Evolutionary conservation across 2,888 invertebrate genomes (phyloP).

Genomic region (Vandiemenella viatica): DNA sequence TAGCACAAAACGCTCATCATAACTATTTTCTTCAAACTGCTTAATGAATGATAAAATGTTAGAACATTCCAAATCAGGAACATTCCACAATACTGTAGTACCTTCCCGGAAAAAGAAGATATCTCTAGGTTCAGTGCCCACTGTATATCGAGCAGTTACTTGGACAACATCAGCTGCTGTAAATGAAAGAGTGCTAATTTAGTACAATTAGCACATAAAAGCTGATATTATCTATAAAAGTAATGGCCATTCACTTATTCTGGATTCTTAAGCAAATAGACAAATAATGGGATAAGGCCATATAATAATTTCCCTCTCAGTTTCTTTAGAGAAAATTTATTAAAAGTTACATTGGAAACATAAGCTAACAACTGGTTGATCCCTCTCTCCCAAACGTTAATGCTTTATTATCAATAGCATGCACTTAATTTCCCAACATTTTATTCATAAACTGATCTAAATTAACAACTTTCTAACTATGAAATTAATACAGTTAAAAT

Average conservation of each 20-base stretch:
- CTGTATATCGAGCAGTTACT: constrained; percentile 69
- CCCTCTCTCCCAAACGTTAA: no score
- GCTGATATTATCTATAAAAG: not conserved
- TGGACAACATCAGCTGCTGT: constrained; percentile 63
- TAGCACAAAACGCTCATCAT: constrained; percentile 48
- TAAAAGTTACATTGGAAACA: no score
- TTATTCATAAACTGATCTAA: no score
- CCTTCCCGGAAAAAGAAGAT: constrained; percentile 87
- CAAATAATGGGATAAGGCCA: not conserved
- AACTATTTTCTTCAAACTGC: constrained; percentile 51
- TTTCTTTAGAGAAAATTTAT: no score
- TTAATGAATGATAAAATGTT: constrained; percentile 62
- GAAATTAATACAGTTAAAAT: no score
- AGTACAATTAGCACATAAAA: not conserved
- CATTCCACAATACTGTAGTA: constrained; percentile 81
- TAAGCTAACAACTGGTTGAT: no score
- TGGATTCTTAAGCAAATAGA: no score
- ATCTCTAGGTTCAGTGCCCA: constrained; percentile 60
- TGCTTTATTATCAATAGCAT: no score
- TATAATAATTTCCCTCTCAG: not conserved
- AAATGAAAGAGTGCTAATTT: no score
- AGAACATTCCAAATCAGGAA: constrained; percentile 60
- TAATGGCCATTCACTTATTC: not conserved
- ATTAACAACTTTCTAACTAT: no score
- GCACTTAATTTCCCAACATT: no score